Conservation (phyloP, 2,888 invertebrate genomes). For the Cephus runcator region DNA sequence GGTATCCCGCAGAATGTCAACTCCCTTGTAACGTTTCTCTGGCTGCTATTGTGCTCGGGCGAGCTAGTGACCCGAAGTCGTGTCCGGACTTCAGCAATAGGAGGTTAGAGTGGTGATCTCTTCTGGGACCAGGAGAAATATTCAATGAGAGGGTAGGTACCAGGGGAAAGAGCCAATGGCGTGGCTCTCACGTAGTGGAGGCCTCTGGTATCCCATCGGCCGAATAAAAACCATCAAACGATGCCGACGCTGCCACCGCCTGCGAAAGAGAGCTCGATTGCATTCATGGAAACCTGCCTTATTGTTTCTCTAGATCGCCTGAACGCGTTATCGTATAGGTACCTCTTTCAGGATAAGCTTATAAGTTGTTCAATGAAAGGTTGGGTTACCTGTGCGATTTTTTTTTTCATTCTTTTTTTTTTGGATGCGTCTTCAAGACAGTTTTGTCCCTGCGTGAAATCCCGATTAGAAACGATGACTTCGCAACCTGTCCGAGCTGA, state of each 20-base stretch:
- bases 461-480: conserved; percentile 3
- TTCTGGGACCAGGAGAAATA: conserved; percentile 34
- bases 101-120: conserved; percentile 23
- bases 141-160: conserved; percentile 40
- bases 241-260: conserved; percentile 38
- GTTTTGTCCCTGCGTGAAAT: not conserved
- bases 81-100: conserved; percentile 13
- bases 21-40: conserved; percentile 26
- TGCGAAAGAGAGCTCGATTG: conserved; percentile 9
- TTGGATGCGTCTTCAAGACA: not conserved
- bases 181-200: conserved; percentile 1
- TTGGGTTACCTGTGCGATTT: not conserved
- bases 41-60: conserved; percentile 1
- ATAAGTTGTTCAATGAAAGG: not conserved
- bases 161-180: conserved; percentile 46
- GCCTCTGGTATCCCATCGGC: conserved; percentile 2
- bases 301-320: not conserved
- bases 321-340: not conserved
- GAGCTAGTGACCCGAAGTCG: conserved; percentile 17
- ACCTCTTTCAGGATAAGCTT: not conserved
- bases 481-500: conserved; percentile 1
- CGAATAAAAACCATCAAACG: conserved; percentile 56
- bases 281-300: conserved; percentile 44
- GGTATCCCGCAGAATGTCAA: conserved; percentile 45
- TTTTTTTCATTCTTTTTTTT: not conserved